Base-by-base conservation (phyloP, 1,140 invertebrate genomes). In the Drosophila insularis region DNA sequence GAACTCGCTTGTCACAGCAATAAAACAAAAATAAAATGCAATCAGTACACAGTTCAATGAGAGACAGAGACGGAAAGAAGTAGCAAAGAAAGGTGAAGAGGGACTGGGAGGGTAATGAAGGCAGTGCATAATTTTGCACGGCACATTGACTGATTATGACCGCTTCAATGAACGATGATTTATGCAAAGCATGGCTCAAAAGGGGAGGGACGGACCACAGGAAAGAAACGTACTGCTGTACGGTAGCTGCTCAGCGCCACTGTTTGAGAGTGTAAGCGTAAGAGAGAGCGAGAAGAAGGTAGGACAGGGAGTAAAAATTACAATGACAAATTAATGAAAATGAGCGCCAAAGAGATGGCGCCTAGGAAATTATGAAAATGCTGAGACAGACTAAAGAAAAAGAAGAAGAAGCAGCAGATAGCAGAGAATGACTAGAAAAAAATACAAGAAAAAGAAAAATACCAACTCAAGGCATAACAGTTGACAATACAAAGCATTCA, bases 21-120 rank as follows among this genome's bases (percentile, higher is more conserved):
- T 61, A 61, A 61, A 72, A 31, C 70, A 40, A 62, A 71, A 71
- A 70, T 63, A 40, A 66, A 68, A 61, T 39, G 59, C 59, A 43
- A 61, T 40, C 35, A 39, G 37, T 23, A 61, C 43, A 50, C 43
- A 50, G 43, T 50, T 50, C 43, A 50, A 50, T 50, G 43, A 56
- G 55, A n/a, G 31, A 43, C 8, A 17, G 21, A 40, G 2, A 43
- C 11, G 17, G 6, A 62, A 23, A 46, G 39, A n/a, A 32, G 23
- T 2, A 43, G 32, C 11, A 53, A 1, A 6, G 46, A 11, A 31
- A 37, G 55, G 32, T 11, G 8, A 19, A 10, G 32, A 11, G 31
- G 31, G 10, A 11, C 2, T 37, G 19, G 55, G 31, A 35, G 35
- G 27, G 17, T 10, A 50, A 1, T 10, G 17, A 10, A 21, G 43